Evolutionary conservation across 2,888 invertebrate species (phyloP), one percentile per base, ranked within the genome.

Genomic region (Lasioglossum malachurum): DNA sequence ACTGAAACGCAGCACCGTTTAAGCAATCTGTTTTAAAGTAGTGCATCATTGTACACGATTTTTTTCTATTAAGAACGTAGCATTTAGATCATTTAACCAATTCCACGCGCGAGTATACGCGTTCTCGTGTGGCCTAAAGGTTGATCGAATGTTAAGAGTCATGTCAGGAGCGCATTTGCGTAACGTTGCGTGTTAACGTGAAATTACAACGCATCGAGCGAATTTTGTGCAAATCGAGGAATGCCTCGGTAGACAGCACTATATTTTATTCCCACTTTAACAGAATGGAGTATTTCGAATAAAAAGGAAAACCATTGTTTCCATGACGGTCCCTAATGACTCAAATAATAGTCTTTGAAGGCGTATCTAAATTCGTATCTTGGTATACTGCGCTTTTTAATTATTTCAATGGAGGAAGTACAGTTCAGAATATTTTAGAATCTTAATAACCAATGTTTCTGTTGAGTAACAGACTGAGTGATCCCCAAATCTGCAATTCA

Each of bases 71-170:
- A 77, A 41, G 38, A 49, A n/a, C 57, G 7, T 49, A 46, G 12
- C 72, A 23, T 69, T 69, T 38, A 23, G 23, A 69, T n/a, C 64
- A 31, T 75, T 41, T n/a, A n/a, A 72, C 73, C 69, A 69, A 77
- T 85, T 83, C 46, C 44, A 67, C n/a, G 35, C 5, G 60, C 76
- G 67, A 84, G 78, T 75, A 79, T 31, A 75, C 31, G 64, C 64
- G 16, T 44, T 57, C 16, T 23, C 12, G 23, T 44, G 7, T 10
- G 38, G 27, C 44, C 67, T 67, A 73, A 72, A 79, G 81, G 84
- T 83, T 81, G 84, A 89, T 86, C 75, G 80, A 46, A 49, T 73
- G n/a, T 75, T 82, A 74, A 81, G 72, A 80, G 38, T 78, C 73
- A 64, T 81, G 72, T 78, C 72, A 46, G 31, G 23, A 23, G 44